phyloP scores from a whole-genome alignment of 2,888 invertebrate species.

The Ennomos fuscantarius region DNA sequence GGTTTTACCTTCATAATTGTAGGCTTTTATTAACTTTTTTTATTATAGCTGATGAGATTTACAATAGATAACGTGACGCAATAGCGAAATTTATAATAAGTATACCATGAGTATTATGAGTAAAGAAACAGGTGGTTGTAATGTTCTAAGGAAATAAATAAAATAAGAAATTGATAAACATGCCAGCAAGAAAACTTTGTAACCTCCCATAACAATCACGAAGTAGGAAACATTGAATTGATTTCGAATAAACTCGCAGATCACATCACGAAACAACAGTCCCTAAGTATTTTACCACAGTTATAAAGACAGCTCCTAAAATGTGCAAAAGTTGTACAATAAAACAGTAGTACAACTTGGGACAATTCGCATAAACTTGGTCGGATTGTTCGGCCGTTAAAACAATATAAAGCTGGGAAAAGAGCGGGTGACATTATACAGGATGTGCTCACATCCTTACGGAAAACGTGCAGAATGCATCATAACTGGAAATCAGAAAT shows the following conservation, averaged over 20 bases:
- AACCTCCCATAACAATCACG: not conserved
- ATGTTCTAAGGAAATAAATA: too few species aligned
- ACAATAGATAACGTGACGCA: too few species aligned
- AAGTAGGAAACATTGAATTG: constrained; percentile 11
- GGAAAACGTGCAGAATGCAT: too few species aligned
- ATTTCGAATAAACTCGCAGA: constrained; percentile 9
- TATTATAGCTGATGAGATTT: too few species aligned
- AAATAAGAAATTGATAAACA: not conserved
- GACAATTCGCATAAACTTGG: not conserved
- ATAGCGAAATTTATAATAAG: too few species aligned
- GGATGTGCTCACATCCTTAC: not conserved
- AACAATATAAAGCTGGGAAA: not conserved
- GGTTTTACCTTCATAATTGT: too few species aligned
- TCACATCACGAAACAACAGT: constrained; percentile 10
- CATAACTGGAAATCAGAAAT: too few species aligned
- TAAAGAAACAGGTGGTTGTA: too few species aligned
- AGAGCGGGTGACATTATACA: not conserved
- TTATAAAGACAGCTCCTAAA: not conserved
- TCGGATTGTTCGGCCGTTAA: not conserved
- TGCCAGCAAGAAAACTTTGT: not conserved
- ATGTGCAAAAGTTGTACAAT: constrained; percentile 13
- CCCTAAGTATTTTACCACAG: constrained; percentile 4
- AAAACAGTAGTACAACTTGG: constrained; percentile 7
- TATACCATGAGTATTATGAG: too few species aligned
- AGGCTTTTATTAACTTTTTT: too few species aligned